phyloP scores from a whole-genome alignment of 1,140 invertebrate species.

The Drosophila micromelanica region DNA sequence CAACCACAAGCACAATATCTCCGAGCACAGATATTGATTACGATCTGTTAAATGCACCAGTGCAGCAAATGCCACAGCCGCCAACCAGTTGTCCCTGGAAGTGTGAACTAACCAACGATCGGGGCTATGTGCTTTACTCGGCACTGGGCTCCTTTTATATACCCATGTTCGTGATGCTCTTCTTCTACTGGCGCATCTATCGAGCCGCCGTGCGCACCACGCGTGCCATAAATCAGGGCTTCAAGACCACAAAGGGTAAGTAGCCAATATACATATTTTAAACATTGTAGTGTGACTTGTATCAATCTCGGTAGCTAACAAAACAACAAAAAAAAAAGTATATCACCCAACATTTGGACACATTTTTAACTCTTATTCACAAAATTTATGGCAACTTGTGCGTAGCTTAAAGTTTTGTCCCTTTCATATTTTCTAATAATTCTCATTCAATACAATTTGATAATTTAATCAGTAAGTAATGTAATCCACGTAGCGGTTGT shows the following conservation, averaged over 20 bases:
- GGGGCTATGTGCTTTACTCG: constrained; percentile 95
- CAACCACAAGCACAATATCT: constrained; percentile 27
- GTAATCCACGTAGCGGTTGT: constrained; percentile 66
- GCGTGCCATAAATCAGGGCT: constrained; percentile 91
- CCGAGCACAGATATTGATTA: constrained; percentile 52
- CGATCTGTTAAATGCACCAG: constrained; percentile 46
- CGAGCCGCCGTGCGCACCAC: constrained; percentile 90
- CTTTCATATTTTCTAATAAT: constrained; percentile 57
- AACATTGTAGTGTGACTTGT: constrained; percentile 15
- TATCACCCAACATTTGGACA: constrained; percentile 56
- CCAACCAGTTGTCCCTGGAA: constrained; percentile 90
- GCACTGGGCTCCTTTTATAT: constrained; percentile 96
- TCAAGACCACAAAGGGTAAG: constrained; percentile 94
- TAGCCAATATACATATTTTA: background rate
- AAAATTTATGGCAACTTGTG: constrained; percentile 70
- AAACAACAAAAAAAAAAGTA: no score
- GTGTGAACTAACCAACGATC: constrained; percentile 95
- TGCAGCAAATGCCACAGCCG: constrained; percentile 36
- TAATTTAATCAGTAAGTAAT: constrained; percentile 57
- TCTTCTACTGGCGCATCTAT: constrained; percentile 95
- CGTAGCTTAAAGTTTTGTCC: constrained; percentile 73
- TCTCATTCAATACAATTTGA: constrained; percentile 40
- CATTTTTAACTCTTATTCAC: constrained; percentile 55
- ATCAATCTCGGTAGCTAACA: constrained; percentile 17
- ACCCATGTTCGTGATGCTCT: constrained; percentile 96